Base-by-base conservation (phyloP, 2,113 vertebrate genomes). In the Phyllostomus discolor region DNA sequence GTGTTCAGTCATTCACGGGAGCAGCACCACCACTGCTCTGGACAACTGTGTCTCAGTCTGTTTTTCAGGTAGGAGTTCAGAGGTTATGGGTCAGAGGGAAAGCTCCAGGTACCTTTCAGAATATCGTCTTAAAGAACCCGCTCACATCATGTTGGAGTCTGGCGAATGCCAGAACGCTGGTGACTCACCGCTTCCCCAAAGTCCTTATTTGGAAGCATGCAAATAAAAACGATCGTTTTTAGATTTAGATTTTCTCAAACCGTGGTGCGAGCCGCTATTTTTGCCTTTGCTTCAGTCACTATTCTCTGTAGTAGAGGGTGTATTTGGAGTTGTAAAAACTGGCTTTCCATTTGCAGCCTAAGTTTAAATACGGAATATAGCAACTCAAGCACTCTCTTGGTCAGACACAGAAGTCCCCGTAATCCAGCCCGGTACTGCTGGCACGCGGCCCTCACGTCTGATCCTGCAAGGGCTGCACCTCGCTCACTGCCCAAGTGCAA, bases 281-380 rank as follows among this genome's bases (percentile, higher is more conserved):
- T 94, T 97, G 97, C 94, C 94, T 98, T 86, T 83, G 90, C 96
- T 96, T 94, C 93, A 97, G 95, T 97, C 95, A 97, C 96, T 84
- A 75, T 91, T 95, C 97, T 96, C 93, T 95, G 94, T 97, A 97
- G 97, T 97, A 97, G 94, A 96, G 83, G 94, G 95, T 89, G 85
- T 90, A 94, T 93, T 96, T 97, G 41, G 95, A 97, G 96, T 98
- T 97, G 97, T 97, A 97, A 92, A 95, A 97, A 24, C 91, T 35
- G 84, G 11, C 57, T 83, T 91, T 95, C 19, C 78, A 94, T 95
- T 95, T 96, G 92, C 90, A 88, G 91, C 66, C 81, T 96, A 88
- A 50, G 86, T 92, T 96, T 96, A 96, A 96, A 95, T 90, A 90
- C 80, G 73, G 91, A 86, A 67, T 73, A 69, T 16, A 88, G 93